Base-by-base conservation (phyloP, 2,888 invertebrate genomes). In the Listrodromus nycthemerus region DNA sequence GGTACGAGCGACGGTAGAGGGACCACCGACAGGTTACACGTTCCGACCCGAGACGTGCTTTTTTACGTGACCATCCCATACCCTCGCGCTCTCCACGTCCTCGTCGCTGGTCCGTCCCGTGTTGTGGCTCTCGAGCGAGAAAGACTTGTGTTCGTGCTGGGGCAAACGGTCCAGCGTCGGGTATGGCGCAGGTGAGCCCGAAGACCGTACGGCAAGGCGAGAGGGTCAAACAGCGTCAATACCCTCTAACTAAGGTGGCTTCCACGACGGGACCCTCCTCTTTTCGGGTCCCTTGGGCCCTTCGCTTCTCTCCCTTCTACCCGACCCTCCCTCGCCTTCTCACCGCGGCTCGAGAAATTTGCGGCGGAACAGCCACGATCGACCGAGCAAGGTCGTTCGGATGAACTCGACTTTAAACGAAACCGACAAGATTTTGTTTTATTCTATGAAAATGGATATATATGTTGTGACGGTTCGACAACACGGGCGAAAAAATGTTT, bases 171-270 rank as follows among this genome's bases (percentile, higher is more conserved):
- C 55, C 48, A 55, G 41, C 70, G 58, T 13, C 33, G 70, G 71
- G 71, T 80, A 75, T 52, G 58, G 83, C 41, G 83, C 80, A 83
- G 79, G 83, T 83, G 79, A 83, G 75, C 50, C 41, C 24, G 58
- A 45, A 13, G 52, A 21, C 58, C 27, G 13, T 45, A 50, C 48
- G 67, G 67, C 45, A 79, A 69, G 21, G 63, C 75, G 66, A 76
- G 58, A 55, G 79, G 79, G 74, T 79, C 79, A 79, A 41, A 71
- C 63, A 75, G 75, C 88, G 86, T 88, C 89, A 89, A 88, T 89
- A 89, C 84, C 86, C 87, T 87, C 85, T 86, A 89, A 89, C 89
- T 86, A 89, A 90, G 87, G 77, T 77, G 85, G 76, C 70, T 77
- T 86, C 66, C 69, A 71, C 50, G 69, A 69, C 61, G 37, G 45